Evolutionary conservation across 30 jellyfish, hydroid and myxozoan species (phyloP), one percentile per base, ranked within the genome.

Genomic region (Aurelia sp.): DNA sequence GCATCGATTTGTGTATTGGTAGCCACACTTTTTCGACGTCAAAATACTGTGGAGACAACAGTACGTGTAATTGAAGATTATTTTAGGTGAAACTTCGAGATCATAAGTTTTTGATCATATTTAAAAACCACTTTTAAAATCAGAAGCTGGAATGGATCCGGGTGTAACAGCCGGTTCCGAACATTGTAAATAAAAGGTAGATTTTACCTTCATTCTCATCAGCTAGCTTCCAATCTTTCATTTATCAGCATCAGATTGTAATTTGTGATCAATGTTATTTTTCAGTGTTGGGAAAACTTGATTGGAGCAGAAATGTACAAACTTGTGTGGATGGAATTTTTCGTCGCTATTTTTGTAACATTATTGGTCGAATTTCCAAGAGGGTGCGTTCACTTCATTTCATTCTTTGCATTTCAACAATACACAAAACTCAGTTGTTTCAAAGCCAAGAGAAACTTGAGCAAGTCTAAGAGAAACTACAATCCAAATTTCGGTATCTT

Each of bases 241-340:
- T 37, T 37, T 7, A 7, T 37, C 4, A 1, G 50, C 50, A 37
- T 7, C 50, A 37, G 50, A 27, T 27, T 27, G 2, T 27, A 27
- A 27, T 7, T 37, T 41, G 31, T 66, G 13, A 19, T 66, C n/a
- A 17, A 44, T 44, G 2, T 44, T 44, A 2, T 44, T 10, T 44
- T 60, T 69, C 81, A 82, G 91, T 60, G 73, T 22, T 86, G 95
- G 95, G 95, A 86, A 60, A 86, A 86, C 22, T 20, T 86, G 55
- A 18, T 86, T 41, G 95, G 89, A 6, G 95, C 88, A 13, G 95
- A 86, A 62, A 66, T 86, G 85, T 86, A 86, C 74, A 86, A 86
- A 60, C 37, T 86, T 21, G 30, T 86, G 27, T 86, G 95, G 95
- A 86, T 69, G 85, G 89, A 75, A 6, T 86, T 86, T 48, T 10